Conservation (phyloP, 2,113 vertebrate genomes). For the Kryptolebias marmoratus region DNA sequence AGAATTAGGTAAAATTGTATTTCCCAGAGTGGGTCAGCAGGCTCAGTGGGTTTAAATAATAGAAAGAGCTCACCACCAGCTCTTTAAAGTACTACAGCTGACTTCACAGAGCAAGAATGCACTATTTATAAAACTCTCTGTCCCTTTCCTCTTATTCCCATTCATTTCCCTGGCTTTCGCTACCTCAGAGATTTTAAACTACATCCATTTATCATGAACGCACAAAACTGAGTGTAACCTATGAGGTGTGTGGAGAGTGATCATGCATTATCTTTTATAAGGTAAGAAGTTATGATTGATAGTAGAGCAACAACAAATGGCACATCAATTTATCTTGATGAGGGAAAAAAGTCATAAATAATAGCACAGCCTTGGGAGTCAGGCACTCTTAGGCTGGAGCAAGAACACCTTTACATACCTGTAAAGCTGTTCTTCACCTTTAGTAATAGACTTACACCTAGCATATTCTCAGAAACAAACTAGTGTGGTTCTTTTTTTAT, state of each 20-base stretch:
- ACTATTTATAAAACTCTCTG: conserved; percentile 4
- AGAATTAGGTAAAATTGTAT: conserved; percentile 11
- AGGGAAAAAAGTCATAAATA: not conserved
- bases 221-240: not conserved
- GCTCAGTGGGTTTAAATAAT: conserved; percentile 43
- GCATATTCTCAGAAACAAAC: too few relatives aligned
- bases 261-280: not conserved
- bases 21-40: conserved; percentile 13
- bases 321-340: not conserved
- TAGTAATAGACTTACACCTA: too few relatives aligned
- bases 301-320: not conserved
- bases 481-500: too few relatives aligned
- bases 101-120: conserved; percentile 20
- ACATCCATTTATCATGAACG: not conserved
- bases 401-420: not conserved
- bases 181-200: not conserved
- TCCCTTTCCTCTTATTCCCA: not conserved
- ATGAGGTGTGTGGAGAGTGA: not conserved
- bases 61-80: conserved; percentile 37
- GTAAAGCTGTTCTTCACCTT: too few relatives aligned
- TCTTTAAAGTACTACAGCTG: conserved; percentile 19
- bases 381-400: not conserved
- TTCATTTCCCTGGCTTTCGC: conserved; percentile 2
- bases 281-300: not conserved
- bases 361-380: not conserved